These are phyloP conservation scores for Philonicus albiceps DNA, from an alignment of 2,888 invertebrate species.

Conservation along the genomic window DNA sequence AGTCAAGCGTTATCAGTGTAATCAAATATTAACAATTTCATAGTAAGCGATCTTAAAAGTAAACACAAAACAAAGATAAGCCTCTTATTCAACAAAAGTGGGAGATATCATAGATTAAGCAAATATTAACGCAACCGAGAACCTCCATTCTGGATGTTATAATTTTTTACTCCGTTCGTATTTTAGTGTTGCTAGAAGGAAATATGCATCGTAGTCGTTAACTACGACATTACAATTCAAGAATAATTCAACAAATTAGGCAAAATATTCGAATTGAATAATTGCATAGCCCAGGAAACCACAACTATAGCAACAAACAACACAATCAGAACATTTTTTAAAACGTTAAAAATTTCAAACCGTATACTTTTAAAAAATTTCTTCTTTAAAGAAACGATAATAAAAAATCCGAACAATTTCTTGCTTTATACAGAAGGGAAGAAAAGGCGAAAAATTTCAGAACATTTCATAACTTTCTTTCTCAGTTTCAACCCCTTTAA, in stretches of 20 bases:
- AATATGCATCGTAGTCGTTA: too few species aligned
- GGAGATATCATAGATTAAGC: neutral
- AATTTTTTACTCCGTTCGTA: neutral
- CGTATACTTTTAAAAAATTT: neutral
- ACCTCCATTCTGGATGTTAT: neutral
- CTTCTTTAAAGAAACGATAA: neutral
- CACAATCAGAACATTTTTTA: too few species aligned
- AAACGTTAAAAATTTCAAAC: neutral
- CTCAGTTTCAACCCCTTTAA: neutral
- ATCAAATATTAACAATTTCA: neutral
- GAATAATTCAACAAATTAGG: too few species aligned
- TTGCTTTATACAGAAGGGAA: too few species aligned
- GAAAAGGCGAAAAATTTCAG: too few species aligned
- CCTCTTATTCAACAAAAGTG: neutral
- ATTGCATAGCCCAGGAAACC: too few species aligned
- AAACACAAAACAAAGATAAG: neutral
- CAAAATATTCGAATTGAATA: too few species aligned
- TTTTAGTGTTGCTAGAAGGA: too few species aligned
- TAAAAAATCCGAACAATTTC: neutral
- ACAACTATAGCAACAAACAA: too few species aligned
- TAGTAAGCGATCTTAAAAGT: neutral
- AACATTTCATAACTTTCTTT: too few species aligned
- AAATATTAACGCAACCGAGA: neutral
- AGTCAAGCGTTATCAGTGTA: neutral
- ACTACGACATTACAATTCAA: too few species aligned